Base-by-base conservation (phyloP, 2,888 invertebrate species). In the Sepiola atlantica region DNA sequence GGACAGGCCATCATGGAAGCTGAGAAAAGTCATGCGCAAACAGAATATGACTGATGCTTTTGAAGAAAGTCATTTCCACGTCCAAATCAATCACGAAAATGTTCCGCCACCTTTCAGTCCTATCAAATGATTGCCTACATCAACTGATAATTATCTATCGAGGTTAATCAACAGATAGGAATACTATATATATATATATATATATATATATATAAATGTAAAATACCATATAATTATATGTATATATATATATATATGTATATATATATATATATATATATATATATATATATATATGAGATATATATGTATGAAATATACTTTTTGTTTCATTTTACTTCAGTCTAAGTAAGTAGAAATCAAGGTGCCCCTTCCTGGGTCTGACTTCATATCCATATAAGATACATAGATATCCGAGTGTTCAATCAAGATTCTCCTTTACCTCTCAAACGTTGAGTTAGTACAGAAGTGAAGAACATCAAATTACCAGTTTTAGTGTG, bases 211-310 rank as follows among this genome's bases (percentile, higher is more conserved):
- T 77, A n/a, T 77, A n/a, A n/a, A n/a, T n/a, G n/a, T n/a, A n/a
- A n/a, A n/a, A n/a, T n/a, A n/a, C n/a, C n/a, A n/a, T 28, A 24
- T 28, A 61, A 28, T 1, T 28, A 61, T 2, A 61, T 24, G 28
- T 28, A 28, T 28, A 61, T 24, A 61, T 61, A 61, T 28, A 61
- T 61, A 28, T 61, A 28, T 28, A 24, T 77, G 12, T 77, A n/a
- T 77, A 77, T 77, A n/a, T 77, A n/a, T 77, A n/a, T 77, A n/a
- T 77, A n/a, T 77, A 77, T 77, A 77, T 77, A 77, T 77, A 77
- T n/a, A 77, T n/a, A 61, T 1, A 20, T 61, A 61, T 10, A 61
- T 16, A 57, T 20, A 18, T 20, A 57, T 16, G 6, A 21, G 24
- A 57, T 18, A 57, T 21, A 21, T 18, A 57, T 57, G 57, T 21